These are phyloP conservation scores for Magallana gigas DNA, from an alignment of 1,140 invertebrate genomes.

Conservation along the genomic window DNA sequence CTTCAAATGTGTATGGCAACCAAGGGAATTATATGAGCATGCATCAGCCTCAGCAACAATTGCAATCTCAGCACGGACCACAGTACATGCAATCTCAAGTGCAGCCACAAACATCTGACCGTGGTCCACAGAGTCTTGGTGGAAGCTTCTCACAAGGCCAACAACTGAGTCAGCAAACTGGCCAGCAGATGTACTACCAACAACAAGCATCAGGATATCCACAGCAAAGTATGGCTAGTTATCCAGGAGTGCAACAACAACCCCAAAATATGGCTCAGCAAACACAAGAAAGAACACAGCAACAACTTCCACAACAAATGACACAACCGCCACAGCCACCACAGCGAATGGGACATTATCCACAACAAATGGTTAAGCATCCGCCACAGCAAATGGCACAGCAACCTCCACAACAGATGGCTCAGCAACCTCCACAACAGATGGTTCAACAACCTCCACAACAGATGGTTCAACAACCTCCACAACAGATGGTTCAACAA, in stretches of 20 bases:
- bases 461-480: constrained; percentile 18
- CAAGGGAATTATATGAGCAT: not conserved
- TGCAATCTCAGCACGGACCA: not conserved
- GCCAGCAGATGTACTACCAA: constrained; percentile 35
- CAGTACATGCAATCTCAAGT: not conserved
- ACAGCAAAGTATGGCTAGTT: not conserved
- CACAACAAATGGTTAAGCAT: constrained; percentile 26
- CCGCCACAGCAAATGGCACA: constrained; percentile 51
- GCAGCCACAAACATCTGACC: not conserved
- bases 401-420: constrained; percentile 31
- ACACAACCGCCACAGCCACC: constrained; percentile 24
- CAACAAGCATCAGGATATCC: constrained; percentile 21
- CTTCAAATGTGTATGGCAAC: constrained; percentile 1
- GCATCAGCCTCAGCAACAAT: constrained; percentile 13
- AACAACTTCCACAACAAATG: constrained; percentile 24
- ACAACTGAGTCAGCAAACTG: not conserved
- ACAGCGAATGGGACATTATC: constrained; percentile 36
- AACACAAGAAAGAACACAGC: constrained; percentile 18
- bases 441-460: constrained; percentile 45
- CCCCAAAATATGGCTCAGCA: not conserved
- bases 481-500: constrained; percentile 49
- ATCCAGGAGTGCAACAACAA: constrained; percentile 4
- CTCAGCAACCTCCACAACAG: constrained; percentile 17
- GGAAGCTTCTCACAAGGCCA: not conserved
- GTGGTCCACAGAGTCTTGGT: too few species aligned